Evolutionary conservation across 23 tunicate species (phyloP).

Genomic region (Halocynthia aurantium): DNA sequence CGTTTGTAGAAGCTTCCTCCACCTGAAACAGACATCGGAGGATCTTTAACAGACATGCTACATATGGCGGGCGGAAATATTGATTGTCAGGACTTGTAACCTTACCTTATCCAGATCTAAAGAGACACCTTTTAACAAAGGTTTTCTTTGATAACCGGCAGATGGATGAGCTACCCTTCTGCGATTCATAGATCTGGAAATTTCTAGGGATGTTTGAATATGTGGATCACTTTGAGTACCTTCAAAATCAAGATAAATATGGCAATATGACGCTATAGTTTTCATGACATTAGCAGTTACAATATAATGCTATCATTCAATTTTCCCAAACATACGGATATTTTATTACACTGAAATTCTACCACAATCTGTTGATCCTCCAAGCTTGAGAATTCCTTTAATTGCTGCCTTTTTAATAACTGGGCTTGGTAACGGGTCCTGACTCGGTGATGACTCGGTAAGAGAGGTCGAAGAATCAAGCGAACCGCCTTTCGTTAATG

Average conservation of each 20-base stretch:
- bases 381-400: background rate
- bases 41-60: too few relatives aligned
- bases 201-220: slow-evolving; percentile 4
- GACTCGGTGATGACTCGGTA: background rate
- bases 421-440: background rate
- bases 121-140: background rate
- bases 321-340: background rate
- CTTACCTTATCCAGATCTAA: slow-evolving; percentile 4
- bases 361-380: background rate
- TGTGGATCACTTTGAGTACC: slow-evolving; percentile 8
- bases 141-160: background rate
- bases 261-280: too few relatives aligned
- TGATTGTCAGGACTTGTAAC: too few relatives aligned
- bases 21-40: too few relatives aligned
- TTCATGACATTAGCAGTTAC: background rate
- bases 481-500: background rate
- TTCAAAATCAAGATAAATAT: background rate
- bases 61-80: too few relatives aligned
- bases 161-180: background rate
- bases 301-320: background rate
- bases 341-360: background rate
- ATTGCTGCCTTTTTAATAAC: background rate
- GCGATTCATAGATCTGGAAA: background rate
- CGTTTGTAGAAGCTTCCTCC: too few relatives aligned
- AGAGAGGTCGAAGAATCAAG: background rate